Evolutionary conservation across 2,888 invertebrate species (phyloP), one percentile per base, ranked within the genome.

Genomic region (Macrosoma leucophasiata): DNA sequence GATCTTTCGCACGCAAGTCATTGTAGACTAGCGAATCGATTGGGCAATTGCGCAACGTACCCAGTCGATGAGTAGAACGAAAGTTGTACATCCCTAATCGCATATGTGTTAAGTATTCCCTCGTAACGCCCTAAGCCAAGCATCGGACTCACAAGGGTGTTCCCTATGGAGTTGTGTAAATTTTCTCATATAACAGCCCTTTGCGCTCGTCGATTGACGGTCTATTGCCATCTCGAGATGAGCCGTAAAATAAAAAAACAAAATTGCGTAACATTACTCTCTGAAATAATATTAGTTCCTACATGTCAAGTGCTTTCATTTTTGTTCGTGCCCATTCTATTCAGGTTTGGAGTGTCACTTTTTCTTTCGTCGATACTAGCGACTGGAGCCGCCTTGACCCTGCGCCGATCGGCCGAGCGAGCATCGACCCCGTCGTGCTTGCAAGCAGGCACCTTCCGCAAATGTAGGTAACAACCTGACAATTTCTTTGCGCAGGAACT

Each of bases 311-410:
- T 66, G 79, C 82, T 84, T 82, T 84, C 84, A 75, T 79, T 84
- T 84, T 82, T 82, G 77, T 74, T 64, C 74, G 82, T 78, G 79
- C 81, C 51, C 65, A 68, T 71, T 74, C 76, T 77, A 75, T 77
- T 79, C 78, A 73, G 76, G 79, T 79, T 81, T 73, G 71, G 78
- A 67, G 69, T 69, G 78, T 79, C 81, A 84, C 84, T 84, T 84
- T 84, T 84, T 82, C 71, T 82, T 82, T 84, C 82, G 71, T 75
- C 41, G 48, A 39, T 43, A 34, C 52, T 55, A 51, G 53, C 30
- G 42, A 41, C 46, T 48, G 50, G 48, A 50, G 46, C 37, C 41
- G 74, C 81, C 81, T 84, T 84, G 84, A 82, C 81, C 84, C 81
- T 79, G 65, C 72, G 73, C 62, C 73, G 74, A 75, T 62, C 73